Base-by-base conservation (phyloP, 2,797 vertebrate species). In the Pteronotus mesoamericanus region DNA sequence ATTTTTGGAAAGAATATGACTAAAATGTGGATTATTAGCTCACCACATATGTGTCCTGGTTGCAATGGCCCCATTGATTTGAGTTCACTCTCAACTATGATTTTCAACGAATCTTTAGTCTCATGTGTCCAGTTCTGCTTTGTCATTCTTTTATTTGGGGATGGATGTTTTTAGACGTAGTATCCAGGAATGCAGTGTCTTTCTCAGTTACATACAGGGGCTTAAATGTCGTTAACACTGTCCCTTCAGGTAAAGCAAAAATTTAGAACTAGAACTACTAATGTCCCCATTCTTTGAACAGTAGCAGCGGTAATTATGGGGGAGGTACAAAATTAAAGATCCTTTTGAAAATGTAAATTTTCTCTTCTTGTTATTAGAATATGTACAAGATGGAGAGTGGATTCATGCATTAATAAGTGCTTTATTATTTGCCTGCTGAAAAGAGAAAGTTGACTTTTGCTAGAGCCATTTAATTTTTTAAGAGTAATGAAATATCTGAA, bases 401-500 rank as follows among this genome's bases (percentile, higher is more conserved):
- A 96, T 86, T 91, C 88, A 86, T 72, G 71, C 34, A 51, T 89
- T 95, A 77, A 46, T 91, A 96, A 83, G 79, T 78, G 4, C 21
- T 77, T 95, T 95, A n/a, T 32, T 48, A 74, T 78, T 95, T 94
- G 19, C 53, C 75, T 95, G 46, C 59, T 91, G 59, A 92, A 68
- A 92, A 86, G 46, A 89, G 66, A 92, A 95, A 66, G 53, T 92
- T 85, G 84, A 77, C 34, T 89, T 94, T 97, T 86, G 51, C 34
- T 95, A 79, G 69, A 92, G 66, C 53, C 22, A 89, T 89, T 96
- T 96, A 86, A 87, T 95, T 61, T 5, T 97, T 97, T 94, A 96
- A 96, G 39, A n/a, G 18, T 89, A 59, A 61, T 32, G 66, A 94
- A 97, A 11, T 51, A 95, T 93, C 57, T 82, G 79, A 4, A 83